Evolutionary conservation across 2,888 invertebrate genomes (phyloP).

Genomic region (Unio pictorum): DNA sequence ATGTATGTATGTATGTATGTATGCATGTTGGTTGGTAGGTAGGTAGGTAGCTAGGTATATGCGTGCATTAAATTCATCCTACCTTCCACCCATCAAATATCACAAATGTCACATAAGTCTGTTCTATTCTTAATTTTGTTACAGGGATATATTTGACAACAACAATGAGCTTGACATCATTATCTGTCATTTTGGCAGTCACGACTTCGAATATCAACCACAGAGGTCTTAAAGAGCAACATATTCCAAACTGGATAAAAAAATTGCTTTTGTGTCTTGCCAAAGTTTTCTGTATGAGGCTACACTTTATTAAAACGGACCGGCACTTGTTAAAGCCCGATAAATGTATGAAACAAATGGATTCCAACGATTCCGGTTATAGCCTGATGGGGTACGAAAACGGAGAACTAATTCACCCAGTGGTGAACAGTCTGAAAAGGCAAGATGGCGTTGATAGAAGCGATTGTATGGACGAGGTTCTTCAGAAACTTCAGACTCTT

Average conservation of each 20-base stretch:
- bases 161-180: slow-evolving; percentile 70
- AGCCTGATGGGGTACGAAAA: slow-evolving; percentile 59
- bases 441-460: slow-evolving; percentile 11
- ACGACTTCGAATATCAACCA: slow-evolving; percentile 70
- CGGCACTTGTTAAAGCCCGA: slow-evolving; percentile 12
- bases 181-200: slow-evolving; percentile 70
- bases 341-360: slow-evolving; percentile 38
- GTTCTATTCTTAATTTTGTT: slow-evolving; percentile 5
- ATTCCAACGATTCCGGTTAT: slow-evolving; percentile 59
- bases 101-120: neutral
- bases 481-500: slow-evolving; percentile 50
- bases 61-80: too few relatives aligned
- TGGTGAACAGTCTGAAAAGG: neutral
- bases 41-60: too few relatives aligned
- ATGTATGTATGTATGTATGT: too few relatives aligned
- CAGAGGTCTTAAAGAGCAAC: slow-evolving; percentile 51
- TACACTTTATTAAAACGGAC: slow-evolving; percentile 29
- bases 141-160: slow-evolving; percentile 70
- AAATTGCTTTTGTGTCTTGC: slow-evolving; percentile 32
- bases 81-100: too few relatives aligned
- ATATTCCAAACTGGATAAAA: slow-evolving; percentile 47
- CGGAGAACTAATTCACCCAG: slow-evolving; percentile 30
- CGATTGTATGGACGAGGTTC: slow-evolving; percentile 50
- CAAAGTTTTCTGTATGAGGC: slow-evolving; percentile 48
- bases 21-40: too few relatives aligned